Base-by-base conservation (phyloP, 1,140 invertebrate genomes). In the Penaeus chinensis region DNA sequence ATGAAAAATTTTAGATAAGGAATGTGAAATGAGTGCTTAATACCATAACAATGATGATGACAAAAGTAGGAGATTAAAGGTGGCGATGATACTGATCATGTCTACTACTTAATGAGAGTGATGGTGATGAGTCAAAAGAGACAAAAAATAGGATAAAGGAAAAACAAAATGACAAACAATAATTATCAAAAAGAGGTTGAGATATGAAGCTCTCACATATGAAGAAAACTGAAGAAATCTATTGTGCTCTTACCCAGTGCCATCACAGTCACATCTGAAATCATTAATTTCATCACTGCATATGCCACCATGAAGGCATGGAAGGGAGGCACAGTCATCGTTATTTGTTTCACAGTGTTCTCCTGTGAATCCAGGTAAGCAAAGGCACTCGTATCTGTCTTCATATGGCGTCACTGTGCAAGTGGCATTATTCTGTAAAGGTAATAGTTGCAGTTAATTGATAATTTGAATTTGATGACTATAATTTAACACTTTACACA, bases 241-340 rank as follows among this genome's bases (percentile, higher is more conserved):
- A 20, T 18, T 8, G 65, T 32, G 71, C 24, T 24, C 89, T 47
- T 74, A 90, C 88, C 94, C 94, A 13, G 95, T 96, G 20, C 92
- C 92, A 1, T 91, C 92, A 91, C 97, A 98, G 92, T 99, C 93
- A 91, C 97, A 98, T 0, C 93, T 93, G 90, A 92, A 97, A 76
- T 91, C 92, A 85, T 92, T 91, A n/a, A 92, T 90, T 61, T 92
- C 87, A 82, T 93, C 92, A 16, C 92, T 88, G 91, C 94, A 95
- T 47, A 92, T 93, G 19, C 93, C 94, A n/a, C 93, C 93, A 90
- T 95, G 94, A 82, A 92, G 87, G 87, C 92, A 93, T 0, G 92
- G 92, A 16, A 90, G 90, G 24, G 90, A 90, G 3, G 87, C 71
- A 83, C 92, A 92, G 63, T 91, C 89, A 77, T 91, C 90, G 27